Evolutionary conservation across 2,113 vertebrate species (phyloP).

Genomic region (Lepus europaeus): DNA sequence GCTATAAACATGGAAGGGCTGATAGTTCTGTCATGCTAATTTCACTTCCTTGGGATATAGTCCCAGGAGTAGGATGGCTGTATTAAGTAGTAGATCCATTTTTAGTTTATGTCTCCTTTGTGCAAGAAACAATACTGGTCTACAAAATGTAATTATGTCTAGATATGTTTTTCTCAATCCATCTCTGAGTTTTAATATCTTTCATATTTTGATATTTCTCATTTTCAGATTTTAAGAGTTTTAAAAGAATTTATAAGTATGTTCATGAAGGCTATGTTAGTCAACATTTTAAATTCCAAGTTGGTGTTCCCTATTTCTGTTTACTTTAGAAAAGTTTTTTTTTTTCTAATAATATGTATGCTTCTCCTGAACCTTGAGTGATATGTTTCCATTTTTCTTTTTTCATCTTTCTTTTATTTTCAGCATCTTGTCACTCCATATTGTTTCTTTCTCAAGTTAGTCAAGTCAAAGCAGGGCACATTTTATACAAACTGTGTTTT

Average conservation of each 20-base stretch:
- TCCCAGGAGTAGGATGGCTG: too few species aligned
- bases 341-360: slow-evolving; percentile 68
- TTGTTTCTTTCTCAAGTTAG: slow-evolving; percentile 24
- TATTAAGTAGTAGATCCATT: too few species aligned
- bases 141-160: neutral
- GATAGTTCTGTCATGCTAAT: too few species aligned
- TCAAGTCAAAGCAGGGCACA: slow-evolving; percentile 55
- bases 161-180: neutral
- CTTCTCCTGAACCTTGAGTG: slow-evolving; percentile 17
- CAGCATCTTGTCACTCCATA: slow-evolving; percentile 46
- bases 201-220: slow-evolving; percentile 53
- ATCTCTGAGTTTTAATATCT: neutral
- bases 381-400: neutral
- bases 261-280: slow-evolving; percentile 46
- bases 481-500: neutral
- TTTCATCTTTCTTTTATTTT: slow-evolving; percentile 59
- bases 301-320: slow-evolving; percentile 18
- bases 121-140: neutral
- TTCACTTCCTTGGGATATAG: too few species aligned
- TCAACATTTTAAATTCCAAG: slow-evolving; percentile 61
- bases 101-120: neutral
- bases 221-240: slow-evolving; percentile 42
- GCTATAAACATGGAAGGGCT: too few species aligned
- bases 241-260: neutral
- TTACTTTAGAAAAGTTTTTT: neutral